These are phyloP conservation scores for Ceuthmochares aereus DNA, from an alignment of 2,113 vertebrate species.

Conservation along the genomic window DNA sequence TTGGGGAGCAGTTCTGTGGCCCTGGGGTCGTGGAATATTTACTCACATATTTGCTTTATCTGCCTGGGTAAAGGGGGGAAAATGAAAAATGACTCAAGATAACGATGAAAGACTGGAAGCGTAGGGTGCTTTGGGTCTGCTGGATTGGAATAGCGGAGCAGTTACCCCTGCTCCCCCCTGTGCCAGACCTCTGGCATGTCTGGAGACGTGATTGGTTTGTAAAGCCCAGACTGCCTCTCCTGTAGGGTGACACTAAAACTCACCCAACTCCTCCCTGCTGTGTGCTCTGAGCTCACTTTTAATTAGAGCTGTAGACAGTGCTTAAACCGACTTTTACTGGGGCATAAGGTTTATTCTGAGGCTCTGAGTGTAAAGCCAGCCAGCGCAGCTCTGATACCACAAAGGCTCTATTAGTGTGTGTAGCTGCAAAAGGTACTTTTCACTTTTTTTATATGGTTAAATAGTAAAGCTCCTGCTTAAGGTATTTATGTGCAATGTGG, in stretches of 20 bases:
- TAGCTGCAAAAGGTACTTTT: not conserved
- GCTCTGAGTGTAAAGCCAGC: not conserved
- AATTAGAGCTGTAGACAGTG: not conserved
- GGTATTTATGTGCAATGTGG: not conserved
- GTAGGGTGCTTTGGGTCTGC: not conserved
- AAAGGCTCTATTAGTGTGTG: not conserved
- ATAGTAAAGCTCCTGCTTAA: not conserved
- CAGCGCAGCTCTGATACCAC: not conserved
- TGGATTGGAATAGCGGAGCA: not conserved
- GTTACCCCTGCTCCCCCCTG: not conserved
- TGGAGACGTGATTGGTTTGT: not conserved
- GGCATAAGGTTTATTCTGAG: slow-evolving; percentile 26
- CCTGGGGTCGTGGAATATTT: not conserved
- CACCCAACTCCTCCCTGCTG: not conserved
- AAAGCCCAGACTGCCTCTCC: not conserved
- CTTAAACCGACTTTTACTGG: slow-evolving; percentile 17
- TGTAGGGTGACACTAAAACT: not conserved
- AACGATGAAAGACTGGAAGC: not conserved
- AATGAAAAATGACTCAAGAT: not conserved
- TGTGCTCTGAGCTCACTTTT: not conserved
- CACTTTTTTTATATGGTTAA: not conserved
- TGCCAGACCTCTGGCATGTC: not conserved
- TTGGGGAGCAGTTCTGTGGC: not conserved
- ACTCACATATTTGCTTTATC: not conserved
- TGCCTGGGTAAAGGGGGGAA: not conserved